Percentiles rank a stretch among this genome's conserved stretches.
Conservation (phyloP, 2,113 vertebrate genomes). For the Mystacornis crossleyi region DNA sequence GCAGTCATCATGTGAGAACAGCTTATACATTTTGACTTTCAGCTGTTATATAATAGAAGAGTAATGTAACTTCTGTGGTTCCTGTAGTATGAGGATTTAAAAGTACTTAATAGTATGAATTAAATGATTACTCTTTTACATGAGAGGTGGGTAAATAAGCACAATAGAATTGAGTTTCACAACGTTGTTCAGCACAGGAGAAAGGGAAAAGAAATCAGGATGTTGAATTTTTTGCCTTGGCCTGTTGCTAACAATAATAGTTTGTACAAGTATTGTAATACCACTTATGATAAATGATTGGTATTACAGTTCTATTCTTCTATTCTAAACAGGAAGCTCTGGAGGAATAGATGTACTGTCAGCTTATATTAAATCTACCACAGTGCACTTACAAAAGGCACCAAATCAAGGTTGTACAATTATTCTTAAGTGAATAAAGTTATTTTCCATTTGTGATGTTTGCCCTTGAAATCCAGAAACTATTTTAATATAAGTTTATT, state of each 20-base stretch:
- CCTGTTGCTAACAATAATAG: background rate
- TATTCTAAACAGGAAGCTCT: background rate
- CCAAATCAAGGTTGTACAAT: background rate
- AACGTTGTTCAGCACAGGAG: fast-evolving
- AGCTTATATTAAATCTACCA: background rate
- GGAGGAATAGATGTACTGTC: background rate
- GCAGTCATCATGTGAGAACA: background rate
- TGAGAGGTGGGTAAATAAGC: background rate
- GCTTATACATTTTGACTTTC: background rate
- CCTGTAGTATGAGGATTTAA: background rate
- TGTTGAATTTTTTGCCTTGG: background rate
- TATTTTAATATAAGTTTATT: background rate
- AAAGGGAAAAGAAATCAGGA: background rate
- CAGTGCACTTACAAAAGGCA: background rate
- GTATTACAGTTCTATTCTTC: background rate
- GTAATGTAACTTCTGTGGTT: background rate
- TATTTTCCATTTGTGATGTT: background rate
- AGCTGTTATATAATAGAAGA: background rate
- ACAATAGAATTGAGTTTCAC: background rate
- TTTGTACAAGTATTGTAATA: background rate
- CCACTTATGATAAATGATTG: background rate
- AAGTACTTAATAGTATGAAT: background rate
- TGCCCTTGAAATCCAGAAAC: background rate
- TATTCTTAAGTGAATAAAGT: background rate
- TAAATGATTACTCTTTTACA: background rate